Evolutionary conservation across 35 echinoderm and acorn worm genomes (phyloP).

Genomic region (Holothuria glaberrima): DNA sequence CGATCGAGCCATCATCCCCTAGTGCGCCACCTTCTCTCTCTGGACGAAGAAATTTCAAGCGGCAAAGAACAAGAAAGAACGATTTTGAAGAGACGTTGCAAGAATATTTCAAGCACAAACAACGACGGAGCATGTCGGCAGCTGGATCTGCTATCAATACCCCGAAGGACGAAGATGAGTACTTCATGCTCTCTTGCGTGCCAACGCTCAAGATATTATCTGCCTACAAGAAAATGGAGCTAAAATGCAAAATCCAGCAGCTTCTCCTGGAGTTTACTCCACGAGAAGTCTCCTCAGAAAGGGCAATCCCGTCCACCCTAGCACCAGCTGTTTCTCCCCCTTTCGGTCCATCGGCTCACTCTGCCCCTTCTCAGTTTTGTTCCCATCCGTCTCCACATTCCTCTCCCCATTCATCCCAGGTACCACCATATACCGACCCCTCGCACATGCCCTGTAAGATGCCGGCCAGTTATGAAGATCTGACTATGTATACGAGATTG

Average conservation of each 20-base stretch:
- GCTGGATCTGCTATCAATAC: neutral
- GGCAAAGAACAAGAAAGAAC: constrained; percentile 34
- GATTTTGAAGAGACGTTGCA: constrained; percentile 44
- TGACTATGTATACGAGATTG: neutral
- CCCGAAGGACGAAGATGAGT: constrained; percentile 43
- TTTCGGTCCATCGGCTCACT: neutral
- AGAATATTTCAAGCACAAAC: constrained; percentile 13
- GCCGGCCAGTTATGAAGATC: neutral
- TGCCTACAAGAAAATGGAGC: constrained; percentile 51
- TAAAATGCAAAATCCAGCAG: constrained; percentile 52
- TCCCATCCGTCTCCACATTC: constrained; percentile 2
- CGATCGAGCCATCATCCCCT: neutral
- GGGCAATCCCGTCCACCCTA: constrained; percentile 6
- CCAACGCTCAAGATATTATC: constrained; percentile 44
- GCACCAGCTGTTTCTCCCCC: constrained; percentile 10
- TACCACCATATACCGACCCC: constrained; percentile 26
- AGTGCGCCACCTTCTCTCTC: neutral
- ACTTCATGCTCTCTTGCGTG: constrained; percentile 46
- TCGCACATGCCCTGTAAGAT: constrained; percentile 7
- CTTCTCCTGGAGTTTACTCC: constrained; percentile 45
- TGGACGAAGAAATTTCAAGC: constrained; percentile 13
- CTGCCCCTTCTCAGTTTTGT: neutral
- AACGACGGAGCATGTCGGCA: neutral
- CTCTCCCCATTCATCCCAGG: constrained; percentile 1
- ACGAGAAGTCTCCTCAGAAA: neutral